These are phyloP conservation scores for Apomyelois bistriatella DNA, from an alignment of 2,888 invertebrate species.

Conservation along the genomic window DNA sequence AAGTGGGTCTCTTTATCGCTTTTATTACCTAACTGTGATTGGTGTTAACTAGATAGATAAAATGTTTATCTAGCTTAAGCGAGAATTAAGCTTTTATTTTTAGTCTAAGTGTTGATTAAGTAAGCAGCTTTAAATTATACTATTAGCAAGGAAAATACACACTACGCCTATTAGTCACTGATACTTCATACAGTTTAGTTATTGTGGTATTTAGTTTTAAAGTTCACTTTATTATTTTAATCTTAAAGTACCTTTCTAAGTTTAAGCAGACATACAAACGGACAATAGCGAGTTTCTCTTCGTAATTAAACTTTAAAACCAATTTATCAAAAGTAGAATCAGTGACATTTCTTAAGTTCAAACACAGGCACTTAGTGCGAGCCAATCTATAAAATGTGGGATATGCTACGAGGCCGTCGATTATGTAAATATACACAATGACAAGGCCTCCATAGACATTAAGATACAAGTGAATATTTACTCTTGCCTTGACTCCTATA, in stretches of 20 bases:
- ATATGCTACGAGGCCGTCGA: constrained; percentile 44
- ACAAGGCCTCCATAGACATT: constrained; percentile 61
- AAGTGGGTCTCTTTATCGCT: not conserved
- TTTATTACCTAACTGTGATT: not conserved
- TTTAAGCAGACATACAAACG: not conserved
- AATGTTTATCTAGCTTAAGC: not conserved
- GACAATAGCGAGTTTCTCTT: not conserved
- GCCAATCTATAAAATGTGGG: constrained; percentile 42
- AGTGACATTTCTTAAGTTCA: constrained; percentile 18
- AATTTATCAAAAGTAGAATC: constrained; percentile 22
- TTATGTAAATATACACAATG: constrained; percentile 62
- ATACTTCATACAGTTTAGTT: too few species aligned
- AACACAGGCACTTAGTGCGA: constrained; percentile 18
- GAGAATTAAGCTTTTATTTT: not conserved
- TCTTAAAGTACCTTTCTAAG: too few species aligned
- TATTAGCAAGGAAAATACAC: too few species aligned
- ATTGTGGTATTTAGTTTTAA: too few species aligned
- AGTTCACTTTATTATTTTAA: not conserved
- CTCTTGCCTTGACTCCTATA: constrained; percentile 62
- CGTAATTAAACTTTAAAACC: constrained; percentile 1
- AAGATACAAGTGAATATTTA: constrained; percentile 46
- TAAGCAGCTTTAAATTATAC: too few species aligned
- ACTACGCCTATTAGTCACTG: too few species aligned
- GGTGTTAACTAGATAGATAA: not conserved
- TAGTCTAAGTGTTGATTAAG: not conserved